Evolutionary conservation across 2,888 invertebrate genomes (phyloP).

Genomic region (Stratiomys singularior): DNA sequence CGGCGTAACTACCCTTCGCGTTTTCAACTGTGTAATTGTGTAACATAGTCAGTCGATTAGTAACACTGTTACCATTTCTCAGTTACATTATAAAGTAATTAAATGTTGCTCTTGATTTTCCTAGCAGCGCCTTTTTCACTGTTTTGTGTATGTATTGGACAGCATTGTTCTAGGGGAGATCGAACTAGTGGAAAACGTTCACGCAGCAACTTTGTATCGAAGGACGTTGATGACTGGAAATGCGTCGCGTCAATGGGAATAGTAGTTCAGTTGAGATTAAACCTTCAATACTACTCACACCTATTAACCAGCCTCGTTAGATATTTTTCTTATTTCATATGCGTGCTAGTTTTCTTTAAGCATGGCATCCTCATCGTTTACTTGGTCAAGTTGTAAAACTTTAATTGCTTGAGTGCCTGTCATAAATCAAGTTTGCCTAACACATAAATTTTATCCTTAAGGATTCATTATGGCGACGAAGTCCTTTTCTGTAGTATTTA

Average conservation of each 20-base stretch:
- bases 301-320: too few species aligned
- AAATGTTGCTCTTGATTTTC: conserved; percentile 33
- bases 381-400: conserved; percentile 43
- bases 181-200: too few species aligned
- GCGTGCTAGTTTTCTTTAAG: not conserved
- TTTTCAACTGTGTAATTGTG: not conserved
- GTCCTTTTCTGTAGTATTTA: conserved; percentile 42
- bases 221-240: too few species aligned
- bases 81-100: conserved; percentile 43
- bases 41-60: conserved; percentile 13
- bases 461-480: conserved; percentile 39
- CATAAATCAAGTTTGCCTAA: conserved; percentile 44
- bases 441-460: conserved; percentile 42
- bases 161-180: too few species aligned
- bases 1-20: not conserved
- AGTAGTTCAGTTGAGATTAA: too few species aligned
- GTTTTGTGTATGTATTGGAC: not conserved
- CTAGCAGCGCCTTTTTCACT: conserved; percentile 12
- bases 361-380: not conserved
- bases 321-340: not conserved
- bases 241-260: too few species aligned
- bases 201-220: too few species aligned
- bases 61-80: conserved; percentile 22
- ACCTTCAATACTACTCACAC: too few species aligned
- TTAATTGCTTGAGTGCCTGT: conserved; percentile 46